Evolutionary conservation across 1,140 invertebrate species (phyloP), one percentile per base, ranked within the genome.

Genomic region (Papilio polytes): DNA sequence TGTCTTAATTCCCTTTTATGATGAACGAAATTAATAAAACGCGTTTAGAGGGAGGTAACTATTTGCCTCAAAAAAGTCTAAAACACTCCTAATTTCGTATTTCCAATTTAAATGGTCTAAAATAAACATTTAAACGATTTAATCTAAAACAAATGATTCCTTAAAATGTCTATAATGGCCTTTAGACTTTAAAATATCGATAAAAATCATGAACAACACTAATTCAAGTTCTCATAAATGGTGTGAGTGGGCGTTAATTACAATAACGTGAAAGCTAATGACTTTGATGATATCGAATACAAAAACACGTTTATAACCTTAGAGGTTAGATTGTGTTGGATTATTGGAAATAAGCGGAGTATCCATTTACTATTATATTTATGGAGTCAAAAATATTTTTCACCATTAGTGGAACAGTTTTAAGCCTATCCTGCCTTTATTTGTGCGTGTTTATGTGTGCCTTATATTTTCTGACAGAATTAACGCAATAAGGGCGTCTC

Each of bases 201-300:
- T 70, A 70, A 70, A 70, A 70, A 70, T 70, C 26, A 26, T 70
- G 26, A 6, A 70, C 63, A 70, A 70, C 63, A 70, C 63, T 70
- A 70, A 70, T 70, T 70, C 51, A 53, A 80, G 70, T 77, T 12
- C 63, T 70, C 26, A 12, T 70, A 36, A 36, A 70, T 18, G 63
- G 63, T 70, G 26, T 70, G 63, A 31, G 87, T 88, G 82, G 87
- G 86, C 84, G 86, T 88, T 87, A 88, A 90, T 89, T 87, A 88
- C 81, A 82, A 80, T 80, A 85, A 88, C 86, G 76, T 81, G 85
- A 83, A 70, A 70, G 63, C 63, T 70, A 70, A 70, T 70, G 26
- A 70, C 63, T 70, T 70, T 70, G 63, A 70, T 70, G 63, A 31
- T 70, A 70, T 70, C 63, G 26, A 70, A 31, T 70, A 70, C 63